A percentile compares a stretch with the other conserved stretches of the same genome.
Conservation (phyloP, 2,888 invertebrate species). For the Muscina levida region DNA sequence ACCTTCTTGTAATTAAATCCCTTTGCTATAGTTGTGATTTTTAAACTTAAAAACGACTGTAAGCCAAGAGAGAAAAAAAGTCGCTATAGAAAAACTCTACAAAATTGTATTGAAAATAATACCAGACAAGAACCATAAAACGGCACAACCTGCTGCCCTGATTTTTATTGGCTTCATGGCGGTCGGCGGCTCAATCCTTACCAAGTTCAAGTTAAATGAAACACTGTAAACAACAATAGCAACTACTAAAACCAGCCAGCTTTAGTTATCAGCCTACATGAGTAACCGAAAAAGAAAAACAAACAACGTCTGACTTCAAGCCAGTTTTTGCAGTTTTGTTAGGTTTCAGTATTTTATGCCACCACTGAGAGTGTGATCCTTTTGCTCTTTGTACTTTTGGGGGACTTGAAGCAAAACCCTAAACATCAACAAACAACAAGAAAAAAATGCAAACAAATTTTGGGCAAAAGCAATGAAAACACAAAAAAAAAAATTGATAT, state of each 20-base stretch:
- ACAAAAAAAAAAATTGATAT: conserved; percentile 51
- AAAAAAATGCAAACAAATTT: neutral
- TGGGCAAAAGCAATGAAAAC: conserved; percentile 25
- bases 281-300: conserved; percentile 24
- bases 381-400: conserved; percentile 31
- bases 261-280: conserved; percentile 14
- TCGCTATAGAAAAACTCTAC: conserved; percentile 3
- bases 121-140: conserved; percentile 41
- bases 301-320: conserved; percentile 53
- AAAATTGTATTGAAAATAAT: conserved; percentile 59
- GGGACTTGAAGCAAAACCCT: neutral
- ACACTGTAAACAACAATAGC: conserved; percentile 29
- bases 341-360: conserved; percentile 20
- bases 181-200: conserved; percentile 64
- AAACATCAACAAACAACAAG: neutral
- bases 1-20: conserved; percentile 59
- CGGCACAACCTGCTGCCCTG: conserved; percentile 69
- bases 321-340: conserved; percentile 37
- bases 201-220: conserved; percentile 40
- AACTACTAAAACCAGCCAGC: conserved; percentile 43
- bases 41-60: conserved; percentile 53
- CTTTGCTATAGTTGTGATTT: conserved; percentile 56
- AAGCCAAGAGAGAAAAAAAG: conserved; percentile 43
- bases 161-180: conserved; percentile 77
- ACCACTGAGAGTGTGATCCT: conserved; percentile 48